phyloP scores from a whole-genome alignment of 2,113 vertebrate species.

The Felis chaus region DNA sequence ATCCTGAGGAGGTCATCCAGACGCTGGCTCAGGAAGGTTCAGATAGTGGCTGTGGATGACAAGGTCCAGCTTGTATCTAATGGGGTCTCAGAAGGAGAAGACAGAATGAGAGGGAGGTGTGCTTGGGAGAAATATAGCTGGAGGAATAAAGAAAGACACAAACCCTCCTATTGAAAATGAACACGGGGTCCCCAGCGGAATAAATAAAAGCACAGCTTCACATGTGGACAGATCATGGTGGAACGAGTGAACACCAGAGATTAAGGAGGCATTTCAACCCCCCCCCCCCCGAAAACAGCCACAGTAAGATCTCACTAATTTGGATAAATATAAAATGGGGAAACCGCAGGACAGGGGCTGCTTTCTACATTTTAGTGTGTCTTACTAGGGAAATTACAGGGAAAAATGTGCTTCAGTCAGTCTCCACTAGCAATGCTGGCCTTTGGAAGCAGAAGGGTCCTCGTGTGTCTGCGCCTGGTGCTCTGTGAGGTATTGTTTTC shows the following conservation, averaged over 20 bases:
- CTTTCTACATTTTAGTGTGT: rapidly evolving
- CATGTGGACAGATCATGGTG: rapidly evolving
- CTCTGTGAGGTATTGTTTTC: not conserved
- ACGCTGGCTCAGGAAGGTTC: not conserved
- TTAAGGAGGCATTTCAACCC: not conserved
- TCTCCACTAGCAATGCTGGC: not conserved
- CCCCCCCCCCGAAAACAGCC: too few relatives aligned
- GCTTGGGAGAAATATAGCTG: not conserved
- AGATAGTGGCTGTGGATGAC: rapidly evolving
- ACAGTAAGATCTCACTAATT: not conserved
- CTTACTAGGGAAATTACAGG: not conserved
- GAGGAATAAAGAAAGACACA: not conserved
- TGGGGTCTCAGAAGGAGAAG: not conserved
- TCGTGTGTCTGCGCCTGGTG: rapidly evolving
- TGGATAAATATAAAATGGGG: not conserved
- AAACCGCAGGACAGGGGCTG: not conserved
- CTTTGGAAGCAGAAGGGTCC: not conserved
- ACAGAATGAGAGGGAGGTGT: rapidly evolving
- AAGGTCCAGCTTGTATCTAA: not conserved
- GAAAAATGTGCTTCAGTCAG: rapidly evolving
- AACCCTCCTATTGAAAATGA: not conserved
- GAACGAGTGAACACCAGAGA: rapidly evolving
- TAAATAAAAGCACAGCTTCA: not conserved
- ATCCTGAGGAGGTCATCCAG: not conserved
- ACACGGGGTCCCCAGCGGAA: not conserved